These are phyloP conservation scores for Xiphorhynchus erythropygius DNA, from an alignment of 2,797 vertebrate species.

Conservation along the genomic window DNA sequence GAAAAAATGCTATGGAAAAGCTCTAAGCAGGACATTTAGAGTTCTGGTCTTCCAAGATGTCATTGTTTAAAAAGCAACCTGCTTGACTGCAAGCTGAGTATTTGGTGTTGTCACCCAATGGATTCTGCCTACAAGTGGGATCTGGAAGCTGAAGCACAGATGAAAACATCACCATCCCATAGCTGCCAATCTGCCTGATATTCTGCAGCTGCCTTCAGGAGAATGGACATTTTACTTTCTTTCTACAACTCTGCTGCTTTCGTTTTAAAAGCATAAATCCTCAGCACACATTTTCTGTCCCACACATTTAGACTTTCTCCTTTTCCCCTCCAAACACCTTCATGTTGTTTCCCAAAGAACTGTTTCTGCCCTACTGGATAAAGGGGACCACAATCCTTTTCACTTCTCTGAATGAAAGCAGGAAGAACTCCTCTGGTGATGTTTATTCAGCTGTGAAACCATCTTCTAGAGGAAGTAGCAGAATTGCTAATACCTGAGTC, in stretches of 20 bases:
- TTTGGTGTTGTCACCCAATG: neutral
- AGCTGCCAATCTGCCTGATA: neutral
- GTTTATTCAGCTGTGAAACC: conserved; percentile 52
- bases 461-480: neutral
- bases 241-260: neutral
- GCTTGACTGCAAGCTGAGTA: neutral
- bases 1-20: neutral
- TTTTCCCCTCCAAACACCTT: neutral
- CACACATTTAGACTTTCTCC: neutral
- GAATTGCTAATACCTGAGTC: conserved; percentile 42
- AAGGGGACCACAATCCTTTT: neutral
- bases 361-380: neutral
- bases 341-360: accelerated
- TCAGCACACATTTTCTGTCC: neutral
- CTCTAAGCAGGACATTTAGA: neutral
- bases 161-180: neutral
- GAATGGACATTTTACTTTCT: neutral
- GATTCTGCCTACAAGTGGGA: neutral
- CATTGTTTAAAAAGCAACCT: neutral
- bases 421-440: neutral
- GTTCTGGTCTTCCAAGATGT: neutral
- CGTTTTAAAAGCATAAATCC: neutral
- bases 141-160: neutral
- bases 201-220: neutral
- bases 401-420: neutral